A percentile compares a stretch with the other conserved stretches of the same genome.
These are phyloP conservation scores for Scomber colias DNA, from an alignment of 2,113 vertebrate genomes.

Conservation along the genomic window DNA sequence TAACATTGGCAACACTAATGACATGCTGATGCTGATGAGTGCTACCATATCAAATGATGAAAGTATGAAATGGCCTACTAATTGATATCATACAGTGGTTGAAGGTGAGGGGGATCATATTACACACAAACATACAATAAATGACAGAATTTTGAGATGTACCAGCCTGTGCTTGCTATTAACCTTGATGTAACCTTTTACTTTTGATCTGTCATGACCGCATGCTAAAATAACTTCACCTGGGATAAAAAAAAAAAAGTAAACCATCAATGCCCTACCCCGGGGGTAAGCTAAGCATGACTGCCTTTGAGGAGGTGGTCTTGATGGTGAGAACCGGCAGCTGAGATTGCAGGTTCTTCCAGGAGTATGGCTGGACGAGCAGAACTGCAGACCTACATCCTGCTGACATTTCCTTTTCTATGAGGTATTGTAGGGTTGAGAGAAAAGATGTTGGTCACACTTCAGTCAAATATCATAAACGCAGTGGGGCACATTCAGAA, in stretches of 20 bases:
- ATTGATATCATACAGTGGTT: not conserved
- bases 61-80: not conserved
- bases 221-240: not conserved
- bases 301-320: constrained; percentile 89
- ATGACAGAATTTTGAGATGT: not conserved
- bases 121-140: too few species aligned
- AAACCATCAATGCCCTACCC: constrained; percentile 84
- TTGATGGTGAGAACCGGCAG: constrained; percentile 85
- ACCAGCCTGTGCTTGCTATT: not conserved
- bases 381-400: constrained; percentile 79
- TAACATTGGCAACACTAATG: constrained; percentile 1
- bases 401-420: constrained; percentile 63
- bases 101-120: too few species aligned
- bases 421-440: not conserved
- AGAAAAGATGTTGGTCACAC: constrained; percentile 15
- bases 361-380: constrained; percentile 81
- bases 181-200: not conserved
- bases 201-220: constrained; percentile 5
- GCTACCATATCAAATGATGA: not conserved
- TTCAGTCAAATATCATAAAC: not conserved
- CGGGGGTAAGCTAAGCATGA: constrained; percentile 85
- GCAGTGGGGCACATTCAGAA: not conserved
- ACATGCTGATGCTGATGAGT: not conserved
- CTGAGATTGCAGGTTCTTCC: constrained; percentile 84
- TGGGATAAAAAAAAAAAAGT: not conserved